Base-by-base conservation (phyloP, 2,888 invertebrate species). In the Dinocampus coccinellae region DNA sequence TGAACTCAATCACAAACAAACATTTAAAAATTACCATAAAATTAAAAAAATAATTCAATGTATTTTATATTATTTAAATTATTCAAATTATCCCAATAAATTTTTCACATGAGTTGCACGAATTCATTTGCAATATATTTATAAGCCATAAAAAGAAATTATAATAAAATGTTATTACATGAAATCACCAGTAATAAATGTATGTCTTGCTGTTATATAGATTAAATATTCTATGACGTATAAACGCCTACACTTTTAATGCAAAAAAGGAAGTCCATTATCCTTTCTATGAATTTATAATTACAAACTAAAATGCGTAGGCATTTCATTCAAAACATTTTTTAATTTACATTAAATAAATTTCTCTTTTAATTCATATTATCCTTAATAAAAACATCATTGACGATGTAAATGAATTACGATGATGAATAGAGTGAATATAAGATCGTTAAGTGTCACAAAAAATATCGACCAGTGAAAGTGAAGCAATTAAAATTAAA, bases 181-280 rank as follows among this genome's bases (percentile, higher is more conserved):
- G 77, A 78, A 78, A 81, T 81, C 78, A 78, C 76, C 75, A 73
- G 74, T 78, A 81, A 81, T 79, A 80, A 81, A 77, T 75, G 73
- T 77, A 47, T 16, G 16, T 75, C 73, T 78, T 73, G 70, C 70
- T 53, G 65, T 69, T 67, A 68, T 63, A 66, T 16, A 3, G 16
- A 16, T 2, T 20, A 39, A 39, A 47, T 47, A 75, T 76, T 73
- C 75, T 73, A 68, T 73, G 75, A 67, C 67, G 67, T 58, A 67
- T 58, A 58, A 66, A 26, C 57, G 58, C 67, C 58, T 67, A 60
- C 58, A 68, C 47, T 29, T 57, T 60, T 61, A 24, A 68, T 61
- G 33, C 29, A 7, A 33, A 53, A 34, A 67, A 60, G 47, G 55
- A 66, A 66, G 57, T 39, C 55, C 57, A 66, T 66, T 66, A 29